Evolutionary conservation across 2,113 vertebrate genomes (phyloP).

Genomic region (Polypterus bichir): DNA sequence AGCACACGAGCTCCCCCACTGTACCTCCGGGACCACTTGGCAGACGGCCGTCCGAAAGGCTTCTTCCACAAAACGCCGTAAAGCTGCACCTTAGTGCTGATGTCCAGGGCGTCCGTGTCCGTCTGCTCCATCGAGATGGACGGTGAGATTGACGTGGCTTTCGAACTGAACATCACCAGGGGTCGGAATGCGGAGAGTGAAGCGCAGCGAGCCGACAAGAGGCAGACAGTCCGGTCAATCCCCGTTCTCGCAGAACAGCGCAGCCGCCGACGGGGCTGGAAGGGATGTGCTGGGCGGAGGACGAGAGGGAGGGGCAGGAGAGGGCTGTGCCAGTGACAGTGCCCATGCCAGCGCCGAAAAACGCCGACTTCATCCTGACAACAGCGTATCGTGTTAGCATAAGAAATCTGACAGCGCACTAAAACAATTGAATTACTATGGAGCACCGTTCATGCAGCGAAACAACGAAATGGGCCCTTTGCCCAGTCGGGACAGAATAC

Average conservation of each 20-base stretch:
- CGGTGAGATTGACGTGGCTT: constrained; percentile 53
- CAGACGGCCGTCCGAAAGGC: constrained; percentile 78
- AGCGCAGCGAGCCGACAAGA: constrained; percentile 29
- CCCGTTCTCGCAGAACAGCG: constrained; percentile 30
- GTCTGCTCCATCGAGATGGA: constrained; percentile 82
- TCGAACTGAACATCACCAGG: constrained; percentile 57
- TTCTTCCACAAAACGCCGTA: constrained; percentile 92
- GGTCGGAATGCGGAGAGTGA: constrained; percentile 5
- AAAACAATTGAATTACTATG: no score
- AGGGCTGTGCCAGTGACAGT: not conserved
- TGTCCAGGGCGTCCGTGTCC: constrained; percentile 73
- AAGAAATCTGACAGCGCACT: no score
- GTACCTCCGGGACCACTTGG: constrained; percentile 94
- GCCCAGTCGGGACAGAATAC: no score
- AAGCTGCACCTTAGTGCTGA: constrained; percentile 95
- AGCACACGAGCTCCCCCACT: constrained; percentile 5
- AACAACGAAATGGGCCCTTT: no score
- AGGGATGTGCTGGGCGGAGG: constrained; percentile 29
- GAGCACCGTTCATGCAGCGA: no score
- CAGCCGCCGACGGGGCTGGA: constrained; percentile 37
- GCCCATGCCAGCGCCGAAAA: not conserved
- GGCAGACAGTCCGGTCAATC: not conserved
- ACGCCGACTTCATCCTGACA: no score
- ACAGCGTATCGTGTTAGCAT: no score
- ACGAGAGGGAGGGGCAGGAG: constrained; percentile 8